Percentiles rank a stretch among this genome's conserved stretches.
phyloP scores from a whole-genome alignment of 1,140 invertebrate genomes.

The Branchinecta lindahli region DNA sequence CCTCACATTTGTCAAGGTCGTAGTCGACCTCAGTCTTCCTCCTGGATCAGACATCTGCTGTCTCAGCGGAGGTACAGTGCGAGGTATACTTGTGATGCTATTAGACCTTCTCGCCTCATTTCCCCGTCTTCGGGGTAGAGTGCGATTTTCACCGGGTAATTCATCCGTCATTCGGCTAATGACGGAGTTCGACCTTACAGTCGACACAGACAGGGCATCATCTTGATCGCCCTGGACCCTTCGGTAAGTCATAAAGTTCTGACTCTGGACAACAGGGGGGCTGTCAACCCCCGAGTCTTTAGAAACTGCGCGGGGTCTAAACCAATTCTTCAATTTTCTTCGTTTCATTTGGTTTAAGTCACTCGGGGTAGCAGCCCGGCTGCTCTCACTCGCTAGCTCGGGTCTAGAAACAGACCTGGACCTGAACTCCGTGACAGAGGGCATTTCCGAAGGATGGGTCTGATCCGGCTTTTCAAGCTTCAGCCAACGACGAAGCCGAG shows the following conservation, averaged over 20 bases:
- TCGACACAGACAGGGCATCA: background rate
- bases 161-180: background rate
- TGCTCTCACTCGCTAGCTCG: background rate
- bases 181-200: background rate
- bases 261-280: background rate
- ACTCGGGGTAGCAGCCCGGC: background rate
- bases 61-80: background rate
- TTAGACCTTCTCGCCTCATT: background rate
- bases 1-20: background rate
- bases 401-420: background rate
- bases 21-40: background rate
- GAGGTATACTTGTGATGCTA: background rate
- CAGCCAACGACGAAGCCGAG: background rate
- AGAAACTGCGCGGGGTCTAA: background rate
- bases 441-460: background rate
- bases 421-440: background rate
- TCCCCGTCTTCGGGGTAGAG: background rate
- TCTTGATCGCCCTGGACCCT: background rate
- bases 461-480: background rate
- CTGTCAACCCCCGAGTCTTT: background rate
- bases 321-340: slow-evolving; percentile 9
- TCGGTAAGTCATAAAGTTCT: background rate
- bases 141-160: background rate
- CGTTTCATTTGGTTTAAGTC: background rate
- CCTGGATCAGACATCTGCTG: background rate